A percentile compares a stretch with the other conserved stretches of the same genome.
Conservation (phyloP, 2,888 invertebrate species). For the Mamestra brassicae region DNA sequence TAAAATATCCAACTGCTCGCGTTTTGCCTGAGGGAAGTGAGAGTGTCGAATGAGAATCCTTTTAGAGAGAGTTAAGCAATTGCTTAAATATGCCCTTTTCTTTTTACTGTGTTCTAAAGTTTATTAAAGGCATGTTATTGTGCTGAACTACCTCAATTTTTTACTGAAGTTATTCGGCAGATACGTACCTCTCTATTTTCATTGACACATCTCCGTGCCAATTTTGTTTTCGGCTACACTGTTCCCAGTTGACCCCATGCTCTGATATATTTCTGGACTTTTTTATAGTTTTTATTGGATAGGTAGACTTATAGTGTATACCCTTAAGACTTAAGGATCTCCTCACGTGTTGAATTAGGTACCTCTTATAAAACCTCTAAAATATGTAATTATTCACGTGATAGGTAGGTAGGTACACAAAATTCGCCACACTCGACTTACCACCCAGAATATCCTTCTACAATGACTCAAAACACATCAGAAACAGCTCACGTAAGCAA, state of each 20-base stretch:
- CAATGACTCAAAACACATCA: constrained; percentile 32
- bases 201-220: too few relatives aligned
- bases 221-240: too few relatives aligned
- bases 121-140: neutral
- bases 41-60: constrained; percentile 13
- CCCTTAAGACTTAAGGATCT: neutral
- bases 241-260: too few relatives aligned
- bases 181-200: too few relatives aligned
- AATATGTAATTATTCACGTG: constrained; percentile 5
- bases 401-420: neutral
- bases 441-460: constrained; percentile 58
- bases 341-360: neutral
- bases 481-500: constrained; percentile 35
- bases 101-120: neutral
- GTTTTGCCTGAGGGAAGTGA: constrained; percentile 26
- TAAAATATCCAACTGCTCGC: constrained; percentile 32
- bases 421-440: neutral
- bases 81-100: neutral
- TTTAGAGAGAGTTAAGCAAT: constrained; percentile 15
- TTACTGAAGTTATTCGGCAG: too few relatives aligned
- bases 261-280: too few relatives aligned
- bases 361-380: constrained; percentile 1
- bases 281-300: too few relatives aligned
- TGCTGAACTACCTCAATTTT: neutral
- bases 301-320: neutral